Evolutionary conservation across 92 coral and sea anemone species (phyloP).

Genomic region (Palythoa grandiflora): DNA sequence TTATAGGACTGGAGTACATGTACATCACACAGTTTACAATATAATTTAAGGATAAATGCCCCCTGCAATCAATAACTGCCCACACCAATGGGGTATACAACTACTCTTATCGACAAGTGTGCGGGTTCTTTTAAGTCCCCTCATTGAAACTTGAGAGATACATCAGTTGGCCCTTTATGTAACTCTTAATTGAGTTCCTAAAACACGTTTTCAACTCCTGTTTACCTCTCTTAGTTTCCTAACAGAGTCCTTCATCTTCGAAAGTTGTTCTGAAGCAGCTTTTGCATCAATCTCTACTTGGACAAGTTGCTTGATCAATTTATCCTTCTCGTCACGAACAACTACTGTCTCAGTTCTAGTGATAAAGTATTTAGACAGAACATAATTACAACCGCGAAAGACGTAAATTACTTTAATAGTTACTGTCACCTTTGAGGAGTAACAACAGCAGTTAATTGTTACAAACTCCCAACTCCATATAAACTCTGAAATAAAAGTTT

Average conservation of each 20-base stretch:
- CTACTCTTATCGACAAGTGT: too few species aligned
- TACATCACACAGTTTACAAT: too few species aligned
- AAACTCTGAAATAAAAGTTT: too few species aligned
- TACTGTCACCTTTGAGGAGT: too few species aligned
- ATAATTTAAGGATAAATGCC: too few species aligned
- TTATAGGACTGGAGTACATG: too few species aligned
- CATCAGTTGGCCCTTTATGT: neutral
- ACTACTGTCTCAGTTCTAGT: conserved; percentile 83
- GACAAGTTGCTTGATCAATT: conserved; percentile 86
- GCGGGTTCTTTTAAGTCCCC: too few species aligned
- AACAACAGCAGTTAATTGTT: too few species aligned
- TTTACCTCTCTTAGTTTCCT: conserved; percentile 85
- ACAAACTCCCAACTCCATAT: too few species aligned
- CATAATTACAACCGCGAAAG: neutral
- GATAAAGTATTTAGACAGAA: neutral
- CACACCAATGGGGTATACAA: too few species aligned
- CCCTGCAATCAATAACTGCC: too few species aligned
- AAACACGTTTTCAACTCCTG: neutral
- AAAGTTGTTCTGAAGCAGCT: conserved; percentile 87
- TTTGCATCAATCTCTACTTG: conserved; percentile 93
- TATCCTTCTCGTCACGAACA: conserved; percentile 81
- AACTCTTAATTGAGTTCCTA: neutral
- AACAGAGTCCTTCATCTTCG: conserved; percentile 84
- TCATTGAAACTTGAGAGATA: too few species aligned
- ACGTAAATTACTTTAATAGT: neutral